Conservation (phyloP, 2,888 invertebrate genomes). For the Noctuana brunneofusca region DNA sequence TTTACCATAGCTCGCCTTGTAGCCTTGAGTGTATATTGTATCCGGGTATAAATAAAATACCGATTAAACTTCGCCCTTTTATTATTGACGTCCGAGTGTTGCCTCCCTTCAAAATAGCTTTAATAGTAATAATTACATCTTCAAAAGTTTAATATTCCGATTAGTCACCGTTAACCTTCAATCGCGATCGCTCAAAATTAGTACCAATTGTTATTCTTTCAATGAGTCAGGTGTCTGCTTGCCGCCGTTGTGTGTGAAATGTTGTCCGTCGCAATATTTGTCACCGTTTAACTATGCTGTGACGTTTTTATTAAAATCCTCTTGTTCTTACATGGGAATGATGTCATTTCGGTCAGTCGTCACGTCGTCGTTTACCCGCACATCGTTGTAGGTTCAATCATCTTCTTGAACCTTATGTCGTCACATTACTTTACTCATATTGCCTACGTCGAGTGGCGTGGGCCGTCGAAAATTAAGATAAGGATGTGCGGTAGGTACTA, state of each 20-base stretch:
- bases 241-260: constrained; percentile 37
- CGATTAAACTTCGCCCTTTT: constrained; percentile 33
- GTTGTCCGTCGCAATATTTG: constrained; percentile 43
- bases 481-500: not conserved
- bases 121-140: constrained; percentile 11
- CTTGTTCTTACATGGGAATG: constrained; percentile 49
- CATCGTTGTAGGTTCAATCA: constrained; percentile 16
- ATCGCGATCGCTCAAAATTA: constrained; percentile 36
- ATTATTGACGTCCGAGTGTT: constrained; percentile 32
- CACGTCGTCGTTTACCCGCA: constrained; percentile 34
- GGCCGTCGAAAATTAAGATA: not conserved
- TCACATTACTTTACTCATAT: constrained; percentile 33
- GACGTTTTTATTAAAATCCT: constrained; percentile 53
- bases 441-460: constrained; percentile 26
- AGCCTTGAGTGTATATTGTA: constrained; percentile 18
- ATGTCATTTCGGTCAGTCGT: constrained; percentile 60
- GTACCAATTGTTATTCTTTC: constrained; percentile 36
- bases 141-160: constrained; percentile 22
- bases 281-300: constrained; percentile 62
- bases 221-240: constrained; percentile 42
- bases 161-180: constrained; percentile 43
- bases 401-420: constrained; percentile 25
- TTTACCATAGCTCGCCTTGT: not conserved
- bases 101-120: not conserved
- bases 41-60: constrained; percentile 26